Percentiles rank a stretch among this genome's conserved stretches.
phyloP scores from a whole-genome alignment of 2,113 vertebrate genomes.

The Pogona vitticeps region DNA sequence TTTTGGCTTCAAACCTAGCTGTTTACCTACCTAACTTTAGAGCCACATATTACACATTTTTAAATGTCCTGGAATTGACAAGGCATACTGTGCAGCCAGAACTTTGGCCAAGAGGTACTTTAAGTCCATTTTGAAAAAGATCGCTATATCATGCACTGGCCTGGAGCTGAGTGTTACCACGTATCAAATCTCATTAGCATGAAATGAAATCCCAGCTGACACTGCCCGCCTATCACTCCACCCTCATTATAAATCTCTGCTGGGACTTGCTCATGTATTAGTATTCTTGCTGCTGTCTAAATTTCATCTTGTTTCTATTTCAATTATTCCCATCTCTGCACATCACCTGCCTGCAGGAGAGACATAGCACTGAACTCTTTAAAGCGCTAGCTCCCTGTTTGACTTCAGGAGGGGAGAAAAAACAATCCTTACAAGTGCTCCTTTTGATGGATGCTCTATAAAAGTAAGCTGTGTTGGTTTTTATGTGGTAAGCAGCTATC shows the following conservation, averaged over 20 bases:
- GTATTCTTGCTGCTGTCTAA: neutral
- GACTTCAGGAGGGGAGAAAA: neutral
- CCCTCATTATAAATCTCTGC: neutral
- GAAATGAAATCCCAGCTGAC: neutral
- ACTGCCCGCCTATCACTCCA: neutral
- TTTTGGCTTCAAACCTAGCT: neutral
- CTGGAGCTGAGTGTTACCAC: conserved; percentile 14
- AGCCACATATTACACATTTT: neutral
- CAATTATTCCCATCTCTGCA: neutral
- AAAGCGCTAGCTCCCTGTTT: neutral
- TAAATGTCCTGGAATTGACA: neutral
- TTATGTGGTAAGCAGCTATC: neutral
- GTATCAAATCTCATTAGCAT: neutral
- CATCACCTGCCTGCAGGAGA: conserved; percentile 17
- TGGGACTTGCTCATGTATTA: neutral
- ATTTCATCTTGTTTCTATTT: conserved; percentile 26
- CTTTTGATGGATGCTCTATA: conserved; percentile 10
- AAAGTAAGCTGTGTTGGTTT: conserved; percentile 22
- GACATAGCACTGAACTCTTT: conserved; percentile 16
- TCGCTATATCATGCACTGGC: neutral
- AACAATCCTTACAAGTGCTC: neutral
- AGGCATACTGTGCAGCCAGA: neutral
- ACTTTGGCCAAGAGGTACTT: neutral
- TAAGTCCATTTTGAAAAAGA: conserved; percentile 12
- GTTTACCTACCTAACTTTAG: too few species aligned